Conservation (phyloP, 2,888 invertebrate genomes). For the Laspeyria flexula region DNA sequence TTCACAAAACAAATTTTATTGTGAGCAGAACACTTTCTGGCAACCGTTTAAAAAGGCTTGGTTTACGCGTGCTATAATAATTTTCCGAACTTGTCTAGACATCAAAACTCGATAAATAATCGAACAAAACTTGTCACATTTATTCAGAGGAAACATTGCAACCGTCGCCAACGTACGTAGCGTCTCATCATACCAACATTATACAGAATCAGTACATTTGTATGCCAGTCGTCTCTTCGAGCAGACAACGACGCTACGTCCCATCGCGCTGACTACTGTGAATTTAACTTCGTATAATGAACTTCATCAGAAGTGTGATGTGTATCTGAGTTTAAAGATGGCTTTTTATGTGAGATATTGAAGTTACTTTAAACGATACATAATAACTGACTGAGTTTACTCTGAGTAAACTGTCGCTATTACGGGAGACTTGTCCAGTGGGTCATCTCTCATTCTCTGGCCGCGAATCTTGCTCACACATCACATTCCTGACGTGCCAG, state of each 20-base stretch:
- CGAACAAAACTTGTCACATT: not conserved
- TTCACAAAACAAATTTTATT: too few species aligned
- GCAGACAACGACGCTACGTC: constrained; percentile 41
- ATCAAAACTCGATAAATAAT: not conserved
- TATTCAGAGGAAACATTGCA: constrained; percentile 15
- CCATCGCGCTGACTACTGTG: constrained; percentile 37
- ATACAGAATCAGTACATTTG: constrained; percentile 53
- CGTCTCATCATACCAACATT: constrained; percentile 35
- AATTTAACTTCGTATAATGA: constrained; percentile 25
- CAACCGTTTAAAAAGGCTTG: too few species aligned
- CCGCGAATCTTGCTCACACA: too few species aligned
- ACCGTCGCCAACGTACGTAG: constrained; percentile 4
- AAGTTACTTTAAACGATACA: not conserved
- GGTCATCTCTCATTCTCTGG: too few species aligned
- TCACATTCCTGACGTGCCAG: too few species aligned
- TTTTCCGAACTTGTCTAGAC: too few species aligned
- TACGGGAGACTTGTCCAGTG: too few species aligned
- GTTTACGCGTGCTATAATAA: too few species aligned
- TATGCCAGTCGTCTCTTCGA: constrained; percentile 46
- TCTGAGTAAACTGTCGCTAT: too few species aligned
- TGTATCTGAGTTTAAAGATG: constrained; percentile 1
- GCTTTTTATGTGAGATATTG: not conserved
- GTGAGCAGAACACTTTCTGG: too few species aligned
- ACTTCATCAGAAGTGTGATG: constrained; percentile 8
- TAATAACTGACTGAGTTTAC: too few species aligned